Evolutionary conservation across 2,113 vertebrate species (phyloP), one percentile per base, ranked within the genome.

Genomic region (Vidua macroura): DNA sequence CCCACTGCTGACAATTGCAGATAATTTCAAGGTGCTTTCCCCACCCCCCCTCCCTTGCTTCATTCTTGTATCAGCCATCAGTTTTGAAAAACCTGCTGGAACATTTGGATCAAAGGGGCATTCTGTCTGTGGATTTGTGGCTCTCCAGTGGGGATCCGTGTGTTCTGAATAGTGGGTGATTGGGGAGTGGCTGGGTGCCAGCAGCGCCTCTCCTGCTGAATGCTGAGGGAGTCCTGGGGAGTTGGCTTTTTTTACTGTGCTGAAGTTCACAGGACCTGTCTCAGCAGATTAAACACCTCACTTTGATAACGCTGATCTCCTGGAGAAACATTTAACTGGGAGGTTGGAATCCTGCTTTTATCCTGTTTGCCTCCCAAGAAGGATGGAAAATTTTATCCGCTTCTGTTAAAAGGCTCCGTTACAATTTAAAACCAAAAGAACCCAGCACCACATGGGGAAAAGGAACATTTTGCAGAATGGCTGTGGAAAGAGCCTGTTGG

Each of bases 301-400:
- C 39, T 7, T 10, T 52, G 82, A 41, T 60, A 74, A 7, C 10
- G 4, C 74, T 10, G 46, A 9, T 59, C 75, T 88, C 62, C 81
- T 7, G 11, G 3, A 55, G 88, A 53, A 85, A 43, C 43, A 10
- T 53, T 83, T 64, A 10, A 15, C 62, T 7, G n/a, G 30, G 27
- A 24, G 37, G 60, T 49, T 13, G 63, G 77, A 72, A 76, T 53
- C 6, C 21, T 68, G 85, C n/a, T n/a, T 62, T 93, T 19, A 11
- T 15, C 53, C 16, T 8, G 2, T 24, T n/a, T 2, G 1, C 3
- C 0, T 49, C 21, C 52, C 30, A 8, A 14, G 56, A 14, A 46
- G 24, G 69, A 22, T 20, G 56, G 84, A 43, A 92, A 88, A 41
- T 83, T 83, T 64, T 39, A 64, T 2, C 66, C 22, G 0, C 49